These are phyloP conservation scores for Cricetomys ansorgei DNA, from an alignment of 2,113 vertebrate genomes.

Conservation along the genomic window DNA sequence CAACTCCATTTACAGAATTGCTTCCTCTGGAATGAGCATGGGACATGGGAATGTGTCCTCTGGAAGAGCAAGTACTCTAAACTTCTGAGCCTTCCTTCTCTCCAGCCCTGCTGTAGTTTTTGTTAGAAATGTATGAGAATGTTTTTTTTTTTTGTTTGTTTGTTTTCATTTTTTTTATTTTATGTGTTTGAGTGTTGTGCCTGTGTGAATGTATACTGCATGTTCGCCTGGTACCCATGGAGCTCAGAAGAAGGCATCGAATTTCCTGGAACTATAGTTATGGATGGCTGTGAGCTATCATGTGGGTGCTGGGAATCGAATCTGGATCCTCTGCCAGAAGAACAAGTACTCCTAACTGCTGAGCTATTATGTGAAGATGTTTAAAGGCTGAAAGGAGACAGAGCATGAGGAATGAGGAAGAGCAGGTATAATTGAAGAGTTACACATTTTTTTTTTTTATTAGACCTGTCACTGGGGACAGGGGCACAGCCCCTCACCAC, in stretches of 20 bases:
- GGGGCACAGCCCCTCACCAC: neutral
- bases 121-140: neutral
- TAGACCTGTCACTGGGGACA: neutral
- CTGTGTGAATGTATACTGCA: too few species aligned
- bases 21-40: too few species aligned
- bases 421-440: neutral
- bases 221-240: neutral
- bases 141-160: too few species aligned
- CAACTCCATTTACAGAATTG: neutral
- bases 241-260: neutral
- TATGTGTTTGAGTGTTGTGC: neutral
- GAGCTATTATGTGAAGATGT: neutral
- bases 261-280: neutral
- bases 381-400: neutral
- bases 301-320: neutral
- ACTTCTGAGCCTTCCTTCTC: neutral
- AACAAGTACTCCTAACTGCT: neutral
- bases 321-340: neutral
- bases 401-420: neutral
- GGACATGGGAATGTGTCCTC: too few species aligned
- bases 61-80: neutral
- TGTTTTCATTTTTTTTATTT: neutral
- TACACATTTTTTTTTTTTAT: neutral
- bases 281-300: neutral
- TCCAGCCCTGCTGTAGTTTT: neutral